Base-by-base conservation (phyloP, 2,797 vertebrate species). In the Poecilia wingei region DNA sequence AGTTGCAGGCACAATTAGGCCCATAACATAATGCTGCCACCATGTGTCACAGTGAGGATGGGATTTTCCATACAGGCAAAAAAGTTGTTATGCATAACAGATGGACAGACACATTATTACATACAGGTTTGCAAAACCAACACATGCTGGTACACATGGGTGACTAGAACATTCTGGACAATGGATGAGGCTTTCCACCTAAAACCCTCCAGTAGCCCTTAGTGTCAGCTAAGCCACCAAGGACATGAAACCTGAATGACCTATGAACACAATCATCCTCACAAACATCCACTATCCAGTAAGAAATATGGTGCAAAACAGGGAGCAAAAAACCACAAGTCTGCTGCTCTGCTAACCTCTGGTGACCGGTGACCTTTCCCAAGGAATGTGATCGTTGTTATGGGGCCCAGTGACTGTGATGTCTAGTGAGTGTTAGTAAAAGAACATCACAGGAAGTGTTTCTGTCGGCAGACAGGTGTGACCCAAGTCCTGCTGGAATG, bases 111-210 rank as follows among this genome's bases (percentile, higher is more conserved):
- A 78, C 81, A 85, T 85, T 75, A 82, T 88, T 79, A 84, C 79
- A 79, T 82, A 74, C 86, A 88, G 84, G 80, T 89, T 86, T 92
- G 88, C 80, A 77, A 80, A 80, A 82, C 84, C 79, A 87, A 68
- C 41, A 72, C 73, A 77, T 51, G 80, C 59, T 69, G 68, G 84
- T 20, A 80, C 59, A 82, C 85, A 88, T 80, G 84, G 70, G 70
- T 86, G 82, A 84, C 86, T 87, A 91, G 93, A 93, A 87, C 93
- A 94, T 95, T 95, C 80, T n/a, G 83, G 83, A 95, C 94, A 96
- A 96, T 91, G 82, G 89, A 57, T 85, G 68, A 0, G 92, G 95
- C 93, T 95, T 95, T 95, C 80, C 72, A 31, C 80, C 89, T 92
- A 94, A 96, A 95, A 92, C 94, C 94, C 93, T 83, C 76, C 82